Conservation (phyloP, 2,113 vertebrate species). For the Festucalex cinctus region DNA sequence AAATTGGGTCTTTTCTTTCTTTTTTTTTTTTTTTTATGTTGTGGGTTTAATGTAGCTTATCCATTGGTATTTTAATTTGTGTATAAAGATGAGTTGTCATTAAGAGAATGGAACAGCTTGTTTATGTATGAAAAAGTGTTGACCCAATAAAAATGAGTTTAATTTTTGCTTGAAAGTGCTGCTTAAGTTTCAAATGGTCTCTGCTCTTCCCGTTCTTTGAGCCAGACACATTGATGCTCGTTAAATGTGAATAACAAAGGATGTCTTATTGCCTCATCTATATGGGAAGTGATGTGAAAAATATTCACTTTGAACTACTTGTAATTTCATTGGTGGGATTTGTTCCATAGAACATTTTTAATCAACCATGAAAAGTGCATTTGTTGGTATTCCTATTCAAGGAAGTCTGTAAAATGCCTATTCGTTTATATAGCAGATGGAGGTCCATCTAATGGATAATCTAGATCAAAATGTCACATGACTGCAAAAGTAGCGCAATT, state of each 20-base stretch:
- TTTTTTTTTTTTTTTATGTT: constrained; percentile 7
- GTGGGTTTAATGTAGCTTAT: constrained; percentile 30
- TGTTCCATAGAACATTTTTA: too few relatives aligned
- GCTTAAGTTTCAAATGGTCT: neutral
- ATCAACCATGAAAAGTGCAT: too few relatives aligned
- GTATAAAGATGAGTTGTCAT: neutral
- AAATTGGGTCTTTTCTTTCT: constrained; percentile 50
- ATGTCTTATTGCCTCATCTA: too few relatives aligned
- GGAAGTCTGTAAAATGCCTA: too few relatives aligned
- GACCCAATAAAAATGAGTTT: constrained; percentile 62
- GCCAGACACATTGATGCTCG: neutral
- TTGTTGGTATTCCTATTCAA: too few relatives aligned
- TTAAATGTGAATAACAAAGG: constrained; percentile 47
- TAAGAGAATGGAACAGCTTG: neutral
- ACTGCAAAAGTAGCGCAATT: too few relatives aligned
- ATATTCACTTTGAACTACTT: too few relatives aligned
- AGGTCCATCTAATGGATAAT: too few relatives aligned
- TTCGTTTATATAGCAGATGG: too few relatives aligned
- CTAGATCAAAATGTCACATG: too few relatives aligned
- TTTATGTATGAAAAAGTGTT: constrained; percentile 6
- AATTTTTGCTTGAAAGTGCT: constrained; percentile 12
- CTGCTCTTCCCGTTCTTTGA: neutral
- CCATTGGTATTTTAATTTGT: constrained; percentile 34
- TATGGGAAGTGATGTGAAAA: too few relatives aligned
- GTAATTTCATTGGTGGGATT: too few relatives aligned